These are phyloP conservation scores for Adelognathus sp. DNA, from an alignment of 2,888 invertebrate genomes.

Conservation along the genomic window DNA sequence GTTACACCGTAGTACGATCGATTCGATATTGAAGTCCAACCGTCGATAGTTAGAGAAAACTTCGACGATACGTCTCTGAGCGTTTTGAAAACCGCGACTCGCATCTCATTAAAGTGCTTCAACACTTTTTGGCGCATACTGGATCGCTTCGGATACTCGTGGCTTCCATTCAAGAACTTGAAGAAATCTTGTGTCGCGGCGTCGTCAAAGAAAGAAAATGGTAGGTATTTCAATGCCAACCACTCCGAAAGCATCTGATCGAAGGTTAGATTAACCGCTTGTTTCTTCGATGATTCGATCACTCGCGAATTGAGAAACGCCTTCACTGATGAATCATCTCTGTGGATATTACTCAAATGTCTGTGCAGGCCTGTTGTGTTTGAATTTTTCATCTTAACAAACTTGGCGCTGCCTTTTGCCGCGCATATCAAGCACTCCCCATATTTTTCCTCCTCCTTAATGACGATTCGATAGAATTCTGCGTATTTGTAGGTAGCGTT, in stretches of 20 bases:
- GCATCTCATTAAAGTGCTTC: constrained; percentile 9
- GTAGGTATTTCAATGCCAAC: constrained; percentile 29
- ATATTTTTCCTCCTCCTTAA: not conserved
- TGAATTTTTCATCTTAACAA: constrained; percentile 33
- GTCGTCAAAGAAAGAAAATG: constrained; percentile 34
- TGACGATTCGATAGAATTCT: not conserved
- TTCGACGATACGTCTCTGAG: constrained; percentile 42
- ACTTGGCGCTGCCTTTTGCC: not conserved
- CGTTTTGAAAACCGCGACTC: constrained; percentile 21
- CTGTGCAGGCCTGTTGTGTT: constrained; percentile 28
- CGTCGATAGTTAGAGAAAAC: constrained; percentile 57
- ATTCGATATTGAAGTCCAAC: constrained; percentile 49
- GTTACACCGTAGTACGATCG: constrained; percentile 49
- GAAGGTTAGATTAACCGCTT: not conserved
- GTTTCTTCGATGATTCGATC: not conserved
- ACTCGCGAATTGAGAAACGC: too few species aligned
- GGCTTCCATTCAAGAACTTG: constrained; percentile 11
- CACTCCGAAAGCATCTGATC: constrained; percentile 21
- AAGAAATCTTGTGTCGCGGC: constrained; percentile 37
- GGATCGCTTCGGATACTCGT: constrained; percentile 19
- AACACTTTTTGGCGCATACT: constrained; percentile 17
- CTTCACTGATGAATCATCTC: not conserved
- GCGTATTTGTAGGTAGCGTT: not conserved
- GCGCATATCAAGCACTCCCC: not conserved
- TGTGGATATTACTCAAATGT: constrained; percentile 26